phyloP scores from a whole-genome alignment of 2,888 invertebrate genomes.

The Eilema sororculum region DNA sequence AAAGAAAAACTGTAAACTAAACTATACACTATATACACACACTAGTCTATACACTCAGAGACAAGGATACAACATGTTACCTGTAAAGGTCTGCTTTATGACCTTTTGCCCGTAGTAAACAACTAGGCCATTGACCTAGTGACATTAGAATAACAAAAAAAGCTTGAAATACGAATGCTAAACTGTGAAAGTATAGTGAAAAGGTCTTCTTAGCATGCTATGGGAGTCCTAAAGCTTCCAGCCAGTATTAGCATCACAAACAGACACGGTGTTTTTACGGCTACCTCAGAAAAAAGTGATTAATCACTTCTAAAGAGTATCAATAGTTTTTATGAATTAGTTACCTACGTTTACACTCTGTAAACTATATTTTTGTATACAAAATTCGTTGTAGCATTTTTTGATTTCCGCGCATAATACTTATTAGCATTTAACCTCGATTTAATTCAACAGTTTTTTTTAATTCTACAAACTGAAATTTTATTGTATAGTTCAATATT shows the following conservation, averaged over 20 bases:
- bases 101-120: background rate
- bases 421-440: background rate
- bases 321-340: background rate
- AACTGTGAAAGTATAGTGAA: background rate
- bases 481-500: background rate
- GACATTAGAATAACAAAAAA: background rate
- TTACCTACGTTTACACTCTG: background rate
- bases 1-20: background rate
- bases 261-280: background rate
- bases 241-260: background rate
- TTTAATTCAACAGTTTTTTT: background rate
- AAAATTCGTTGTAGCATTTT: background rate
- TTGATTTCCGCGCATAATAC: background rate
- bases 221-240: background rate
- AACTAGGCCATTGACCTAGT: background rate
- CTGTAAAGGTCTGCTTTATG: background rate
- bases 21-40: background rate
- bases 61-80: background rate
- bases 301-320: background rate
- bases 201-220: background rate
- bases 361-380: background rate
- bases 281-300: background rate
- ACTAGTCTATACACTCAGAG: background rate
- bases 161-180: background rate
- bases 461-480: background rate